These are phyloP conservation scores for Rhorus exstirpatorius DNA, from an alignment of 2,888 invertebrate species.

Conservation along the genomic window DNA sequence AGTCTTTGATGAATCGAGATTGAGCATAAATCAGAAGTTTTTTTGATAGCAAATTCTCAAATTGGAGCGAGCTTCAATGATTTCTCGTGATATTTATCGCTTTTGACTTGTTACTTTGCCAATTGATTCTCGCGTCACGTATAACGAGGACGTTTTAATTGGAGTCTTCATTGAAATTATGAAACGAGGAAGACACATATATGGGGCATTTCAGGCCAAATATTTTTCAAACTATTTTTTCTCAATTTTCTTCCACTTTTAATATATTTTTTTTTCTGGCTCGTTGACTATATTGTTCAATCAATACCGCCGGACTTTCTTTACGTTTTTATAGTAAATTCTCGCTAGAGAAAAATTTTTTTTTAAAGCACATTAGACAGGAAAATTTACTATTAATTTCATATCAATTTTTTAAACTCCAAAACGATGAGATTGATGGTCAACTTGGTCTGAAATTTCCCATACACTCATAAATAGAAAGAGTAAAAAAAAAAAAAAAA, in stretches of 20 bases:
- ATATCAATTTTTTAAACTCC: no score
- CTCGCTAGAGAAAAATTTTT: not conserved
- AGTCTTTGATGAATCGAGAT: conserved; percentile 31
- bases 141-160: conserved; percentile 51
- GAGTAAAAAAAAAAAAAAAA: conserved; percentile 13
- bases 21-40: conserved; percentile 50
- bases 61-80: conserved; percentile 34
- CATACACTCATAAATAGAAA: not conserved
- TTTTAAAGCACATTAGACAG: no score
- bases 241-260: no score
- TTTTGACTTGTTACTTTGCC: conserved; percentile 1
- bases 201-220: not conserved
- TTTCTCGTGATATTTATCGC: conserved; percentile 37
- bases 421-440: not conserved
- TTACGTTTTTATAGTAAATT: not conserved
- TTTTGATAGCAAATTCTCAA: not conserved
- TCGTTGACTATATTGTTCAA: no score
- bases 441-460: not conserved
- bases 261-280: not conserved
- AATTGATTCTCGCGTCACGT: conserved; percentile 53
- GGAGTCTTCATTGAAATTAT: conserved; percentile 26
- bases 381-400: no score
- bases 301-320: no score
- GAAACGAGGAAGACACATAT: not conserved
- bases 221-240: no score